phyloP scores from a whole-genome alignment of 2,797 vertebrate genomes.

The Psittacula derbiana region DNA sequence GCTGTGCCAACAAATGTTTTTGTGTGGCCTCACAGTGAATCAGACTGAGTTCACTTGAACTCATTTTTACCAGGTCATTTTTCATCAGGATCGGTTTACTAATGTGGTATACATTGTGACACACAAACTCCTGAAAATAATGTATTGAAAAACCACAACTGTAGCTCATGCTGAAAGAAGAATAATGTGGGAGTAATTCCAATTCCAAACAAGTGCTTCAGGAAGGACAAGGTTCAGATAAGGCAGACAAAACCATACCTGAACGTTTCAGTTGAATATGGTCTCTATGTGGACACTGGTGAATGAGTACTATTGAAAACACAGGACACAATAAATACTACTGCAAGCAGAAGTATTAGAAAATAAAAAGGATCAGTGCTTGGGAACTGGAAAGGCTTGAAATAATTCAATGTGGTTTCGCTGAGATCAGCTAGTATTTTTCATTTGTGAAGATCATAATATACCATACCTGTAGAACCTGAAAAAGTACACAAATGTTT shows the following conservation, averaged over 20 bases:
- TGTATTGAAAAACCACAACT: neutral
- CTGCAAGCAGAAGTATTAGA: neutral
- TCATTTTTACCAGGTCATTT: conserved; percentile 20
- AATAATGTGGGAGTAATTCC: neutral
- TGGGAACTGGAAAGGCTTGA: neutral
- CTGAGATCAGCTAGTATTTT: neutral
- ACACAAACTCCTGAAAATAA: neutral
- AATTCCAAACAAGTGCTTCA: neutral
- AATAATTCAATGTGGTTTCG: neutral
- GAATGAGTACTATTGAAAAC: neutral
- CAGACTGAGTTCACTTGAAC: neutral
- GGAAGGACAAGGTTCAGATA: neutral
- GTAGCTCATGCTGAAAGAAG: neutral
- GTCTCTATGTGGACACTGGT: accelerated
- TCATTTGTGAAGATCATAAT: neutral
- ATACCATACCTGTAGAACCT: neutral
- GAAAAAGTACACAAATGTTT: neutral
- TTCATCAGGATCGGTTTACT: neutral
- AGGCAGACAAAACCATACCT: neutral
- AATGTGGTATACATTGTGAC: neutral
- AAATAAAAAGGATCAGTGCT: neutral
- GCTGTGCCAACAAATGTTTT: neutral
- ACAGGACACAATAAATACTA: neutral
- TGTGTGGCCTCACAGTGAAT: neutral
- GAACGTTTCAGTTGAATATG: neutral